Conservation (phyloP, 1,140 invertebrate species). For the Lepidurus apus region DNA sequence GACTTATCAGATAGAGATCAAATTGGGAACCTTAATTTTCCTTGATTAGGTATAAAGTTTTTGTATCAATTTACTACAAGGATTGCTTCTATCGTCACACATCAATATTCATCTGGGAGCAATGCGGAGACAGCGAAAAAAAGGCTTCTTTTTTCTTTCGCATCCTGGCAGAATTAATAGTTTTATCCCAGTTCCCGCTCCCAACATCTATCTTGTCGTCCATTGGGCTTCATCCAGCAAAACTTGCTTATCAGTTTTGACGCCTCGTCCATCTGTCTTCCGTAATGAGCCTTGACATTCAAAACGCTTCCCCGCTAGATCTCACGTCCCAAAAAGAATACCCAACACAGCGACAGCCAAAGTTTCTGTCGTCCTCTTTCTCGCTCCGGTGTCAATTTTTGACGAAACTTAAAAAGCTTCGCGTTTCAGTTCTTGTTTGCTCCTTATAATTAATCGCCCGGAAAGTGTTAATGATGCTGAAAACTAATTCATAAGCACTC, state of each 20-base stretch:
- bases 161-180: background rate
- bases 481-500: slow-evolving; percentile 1
- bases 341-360: too few relatives aligned
- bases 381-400: background rate
- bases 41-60: too few relatives aligned
- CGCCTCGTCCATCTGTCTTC: slow-evolving; percentile 20
- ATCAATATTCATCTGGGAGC: too few relatives aligned
- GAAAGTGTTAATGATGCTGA: slow-evolving; percentile 4
- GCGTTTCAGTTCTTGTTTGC: background rate
- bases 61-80: too few relatives aligned
- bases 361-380: background rate
- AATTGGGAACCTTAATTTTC: too few relatives aligned
- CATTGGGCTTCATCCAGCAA: background rate
- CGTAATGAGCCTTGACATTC: slow-evolving; percentile 21
- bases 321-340: too few relatives aligned
- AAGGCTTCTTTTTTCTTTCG: too few relatives aligned
- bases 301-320: background rate
- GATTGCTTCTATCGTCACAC: too few relatives aligned
- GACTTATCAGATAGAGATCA: too few relatives aligned
- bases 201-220: slow-evolving; percentile 2
- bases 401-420: background rate
- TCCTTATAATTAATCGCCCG: background rate
- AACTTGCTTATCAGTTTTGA: background rate
- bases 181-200: background rate
- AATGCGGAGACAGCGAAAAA: background rate